Conservation (phyloP, 2,888 invertebrate species). For the Polyommatus iphigenia region DNA sequence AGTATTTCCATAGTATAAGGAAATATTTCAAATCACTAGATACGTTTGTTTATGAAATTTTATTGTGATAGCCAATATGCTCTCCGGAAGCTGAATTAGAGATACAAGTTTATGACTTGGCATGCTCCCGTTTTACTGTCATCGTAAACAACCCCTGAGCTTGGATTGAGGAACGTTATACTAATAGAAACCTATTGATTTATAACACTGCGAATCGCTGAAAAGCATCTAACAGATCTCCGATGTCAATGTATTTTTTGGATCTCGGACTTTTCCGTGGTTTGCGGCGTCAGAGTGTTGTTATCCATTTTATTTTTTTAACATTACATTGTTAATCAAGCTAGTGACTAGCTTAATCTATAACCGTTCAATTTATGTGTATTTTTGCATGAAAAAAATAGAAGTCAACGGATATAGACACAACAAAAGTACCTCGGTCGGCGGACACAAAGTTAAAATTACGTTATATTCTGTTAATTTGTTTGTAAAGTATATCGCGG, state of each 20-base stretch:
- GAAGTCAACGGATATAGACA: too few species aligned
- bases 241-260: background rate
- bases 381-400: too few species aligned
- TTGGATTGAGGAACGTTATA: slow-evolving; percentile 15
- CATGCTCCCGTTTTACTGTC: slow-evolving; percentile 23
- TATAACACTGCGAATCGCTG: background rate
- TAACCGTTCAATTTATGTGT: too few species aligned
- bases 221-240: background rate
- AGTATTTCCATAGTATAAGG: too few species aligned
- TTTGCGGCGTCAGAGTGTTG: too few species aligned
- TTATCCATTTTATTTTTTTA: too few species aligned
- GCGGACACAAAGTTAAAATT: too few species aligned
- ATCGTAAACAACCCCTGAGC: slow-evolving; percentile 20
- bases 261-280: background rate
- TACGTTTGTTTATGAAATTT: slow-evolving; percentile 38
- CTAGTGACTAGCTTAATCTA: too few species aligned
- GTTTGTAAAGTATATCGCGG: background rate
- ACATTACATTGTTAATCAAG: too few species aligned
- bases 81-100: slow-evolving; percentile 33
- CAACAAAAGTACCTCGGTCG: too few species aligned
- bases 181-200: slow-evolving; percentile 13
- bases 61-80: slow-evolving; percentile 37
- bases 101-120: slow-evolving; percentile 35
- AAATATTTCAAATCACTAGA: slow-evolving; percentile 36
- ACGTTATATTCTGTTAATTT: background rate